A percentile compares a stretch with the other conserved stretches of the same genome.
phyloP scores from a whole-genome alignment of 2,888 invertebrate species.

The Micropterix aruncella region DNA sequence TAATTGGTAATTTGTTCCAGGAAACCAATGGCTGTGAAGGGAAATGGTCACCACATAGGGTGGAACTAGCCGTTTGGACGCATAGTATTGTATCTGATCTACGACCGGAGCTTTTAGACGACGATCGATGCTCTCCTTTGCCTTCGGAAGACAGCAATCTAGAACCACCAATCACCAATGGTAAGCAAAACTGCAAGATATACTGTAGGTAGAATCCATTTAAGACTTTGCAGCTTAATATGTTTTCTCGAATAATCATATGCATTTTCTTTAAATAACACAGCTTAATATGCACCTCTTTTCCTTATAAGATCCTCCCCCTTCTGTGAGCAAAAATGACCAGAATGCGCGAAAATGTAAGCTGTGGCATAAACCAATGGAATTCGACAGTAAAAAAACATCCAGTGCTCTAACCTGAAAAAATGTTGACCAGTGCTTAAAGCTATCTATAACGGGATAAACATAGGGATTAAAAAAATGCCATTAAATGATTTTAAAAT shows the following conservation, averaged over 20 bases:
- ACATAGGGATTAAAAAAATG: too few species aligned
- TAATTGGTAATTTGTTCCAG: conserved; percentile 7
- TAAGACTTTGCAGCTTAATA: conserved; percentile 6
- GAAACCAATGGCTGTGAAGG: conserved; percentile 34
- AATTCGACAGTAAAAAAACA: too few species aligned
- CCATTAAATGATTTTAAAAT: too few species aligned
- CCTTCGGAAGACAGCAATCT: conserved; percentile 67
- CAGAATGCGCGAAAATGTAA: too few species aligned
- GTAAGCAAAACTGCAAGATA: conserved; percentile 17
- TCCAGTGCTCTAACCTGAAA: too few species aligned
- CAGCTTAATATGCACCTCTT: background rate
- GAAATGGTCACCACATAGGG: conserved; percentile 61
- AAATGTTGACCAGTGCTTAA: too few species aligned
- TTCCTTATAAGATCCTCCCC: background rate
- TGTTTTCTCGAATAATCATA: too few species aligned
- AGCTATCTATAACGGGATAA: too few species aligned
- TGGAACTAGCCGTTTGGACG: conserved; percentile 88
- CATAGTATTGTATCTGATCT: conserved; percentile 78
- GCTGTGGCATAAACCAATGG: too few species aligned
- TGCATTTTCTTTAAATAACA: background rate
- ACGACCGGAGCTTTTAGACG: conserved; percentile 71
- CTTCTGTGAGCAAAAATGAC: conserved; percentile 3
- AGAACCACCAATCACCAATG: conserved; percentile 48
- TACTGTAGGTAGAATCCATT: background rate
- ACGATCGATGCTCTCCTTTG: conserved; percentile 46